Base-by-base conservation (phyloP, 2,113 vertebrate species). In the Poeciliopsis turrubarensis region DNA sequence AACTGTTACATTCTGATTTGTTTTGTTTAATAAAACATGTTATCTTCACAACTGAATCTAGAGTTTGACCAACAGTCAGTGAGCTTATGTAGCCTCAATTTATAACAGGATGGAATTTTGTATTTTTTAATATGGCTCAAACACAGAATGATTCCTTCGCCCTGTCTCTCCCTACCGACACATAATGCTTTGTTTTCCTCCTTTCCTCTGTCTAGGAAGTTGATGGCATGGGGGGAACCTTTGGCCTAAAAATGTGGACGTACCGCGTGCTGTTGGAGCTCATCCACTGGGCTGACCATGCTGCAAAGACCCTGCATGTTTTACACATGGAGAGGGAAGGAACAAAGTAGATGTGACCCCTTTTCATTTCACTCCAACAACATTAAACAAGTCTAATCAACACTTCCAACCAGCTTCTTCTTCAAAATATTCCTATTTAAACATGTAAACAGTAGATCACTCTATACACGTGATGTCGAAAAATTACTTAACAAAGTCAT, bases 241-340 rank as follows among this genome's bases (percentile, higher is more conserved):
- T 94, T 12, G 89, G 73, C 0, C 73, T 86, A 17, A 95, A 95
- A 89, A 69, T 94, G 80, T 95, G 94, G 94, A 95, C 92, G 72
- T 92, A 92, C 77, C 89, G 84, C 11, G 94, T 95, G 75, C 82
- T 95, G 72, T 85, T 89, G 88, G 94, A 95, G 84, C 87, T 95
- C 1, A 84, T 93, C 75, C 94, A 95, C 84, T 95, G 94, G 94
- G 90, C 93, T 0, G 87, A 93, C 67, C 91, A 90, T 1, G 94
- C 94, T 0, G 74, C 77, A 15, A 83, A 88, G 64, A 92, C 93
- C 14, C 93, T 95, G n/a, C 90, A 92, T 6, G 34, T 84, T 12
- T 74, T 95, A 13, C 92, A 95, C 86, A 73, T 63, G 0, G 89
- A 94, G 74, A 89, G 39, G 14, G 87, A 70, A 77, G 89, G 41